Base-by-base conservation (phyloP, 1,140 invertebrate genomes). In the Contarinia nasturtii region DNA sequence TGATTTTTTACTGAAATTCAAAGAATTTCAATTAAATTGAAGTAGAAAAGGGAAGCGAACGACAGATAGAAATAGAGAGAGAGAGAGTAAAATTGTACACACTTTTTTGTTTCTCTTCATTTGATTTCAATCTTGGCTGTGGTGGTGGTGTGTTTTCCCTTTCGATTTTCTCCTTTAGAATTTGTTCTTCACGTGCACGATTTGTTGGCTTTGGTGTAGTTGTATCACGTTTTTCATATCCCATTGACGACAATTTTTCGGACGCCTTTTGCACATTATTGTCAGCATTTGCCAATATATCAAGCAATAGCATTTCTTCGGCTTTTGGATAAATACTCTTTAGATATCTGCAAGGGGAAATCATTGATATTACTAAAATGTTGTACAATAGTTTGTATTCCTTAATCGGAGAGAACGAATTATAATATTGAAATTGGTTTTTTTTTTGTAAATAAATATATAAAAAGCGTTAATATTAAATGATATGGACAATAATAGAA, bases 261-360 rank as follows among this genome's bases (percentile, higher is more conserved):
- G 83, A 83, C 12, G 85, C 82, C 55, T 79, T 84, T 56, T 86
- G 82, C 2, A 89, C 86, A 64, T 89, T 90, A 56, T 88, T 88
- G 52, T 90, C 86, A 52, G 82, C 80, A 61, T 79, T 83, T 48
- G 78, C 78, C 27, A 92, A 63, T 47, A 87, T 71, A 60, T 91
- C 86, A 43, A 90, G 67, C 8, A 92, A 76, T 21, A 89, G 61
- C n/a, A 82, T 86, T 62, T 90, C 86, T 52, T 92, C 86, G 1
- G 80, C 84, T 65, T 86, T 83, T n/a, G 86, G 85, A 65, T 89
- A 91, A 53, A 90, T 74, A 57, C 82, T 86, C 65, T 91, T 91
- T 68, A 92, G 72, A 64, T 90, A 91, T 69, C 86, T 88, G 65
- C 44, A 58, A 56, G 17, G 56, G 59, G 56, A 52, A 45, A 33